A percentile compares a stretch with the other conserved stretches of the same genome.
phyloP scores from a whole-genome alignment of 2,888 invertebrate species.

The Sinopyrophorus schimmeli region DNA sequence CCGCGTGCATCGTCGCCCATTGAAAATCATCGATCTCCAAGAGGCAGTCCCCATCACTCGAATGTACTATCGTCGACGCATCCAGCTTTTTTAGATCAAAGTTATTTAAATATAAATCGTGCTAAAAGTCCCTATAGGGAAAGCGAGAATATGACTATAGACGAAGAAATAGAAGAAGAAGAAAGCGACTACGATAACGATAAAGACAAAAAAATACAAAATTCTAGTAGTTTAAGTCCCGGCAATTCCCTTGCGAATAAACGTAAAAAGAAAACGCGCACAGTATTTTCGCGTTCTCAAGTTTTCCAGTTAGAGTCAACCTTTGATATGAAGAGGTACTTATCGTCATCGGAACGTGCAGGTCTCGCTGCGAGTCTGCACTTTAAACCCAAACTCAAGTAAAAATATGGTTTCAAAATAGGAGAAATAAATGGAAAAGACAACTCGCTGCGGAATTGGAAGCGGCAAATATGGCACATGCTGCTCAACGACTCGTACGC shows the following conservation, averaged over 20 bases:
- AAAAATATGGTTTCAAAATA: slow-evolving; percentile 96
- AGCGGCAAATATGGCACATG: slow-evolving; percentile 91
- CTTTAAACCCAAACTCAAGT: slow-evolving; percentile 96
- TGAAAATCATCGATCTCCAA: slow-evolving; percentile 48
- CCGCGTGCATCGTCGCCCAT: slow-evolving; percentile 58
- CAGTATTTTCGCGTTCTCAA: slow-evolving; percentile 91
- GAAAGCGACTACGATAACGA: slow-evolving; percentile 75
- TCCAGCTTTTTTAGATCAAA: slow-evolving; percentile 55
- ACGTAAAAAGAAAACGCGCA: slow-evolving; percentile 92
- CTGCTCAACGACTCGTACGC: slow-evolving; percentile 88
- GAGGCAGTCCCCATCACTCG: slow-evolving; percentile 48
- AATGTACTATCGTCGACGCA: slow-evolving; percentile 51
- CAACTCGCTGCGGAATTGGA: slow-evolving; percentile 94
- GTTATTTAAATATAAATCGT: slow-evolving; percentile 49
- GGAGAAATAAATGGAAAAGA: slow-evolving; percentile 94
- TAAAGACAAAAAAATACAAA: slow-evolving; percentile 62
- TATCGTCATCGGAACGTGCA: slow-evolving; percentile 90
- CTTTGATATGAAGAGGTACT: slow-evolving; percentile 88
- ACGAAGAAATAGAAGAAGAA: slow-evolving; percentile 75
- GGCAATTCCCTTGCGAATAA: slow-evolving; percentile 68
- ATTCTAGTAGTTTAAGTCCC: slow-evolving; percentile 63
- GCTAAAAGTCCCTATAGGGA: slow-evolving; percentile 58
- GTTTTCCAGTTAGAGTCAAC: slow-evolving; percentile 95
- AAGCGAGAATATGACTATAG: slow-evolving; percentile 66
- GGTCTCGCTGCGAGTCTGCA: slow-evolving; percentile 88